Evolutionary conservation across 2,888 invertebrate genomes (phyloP).

Genomic region (Gibbula magus): DNA sequence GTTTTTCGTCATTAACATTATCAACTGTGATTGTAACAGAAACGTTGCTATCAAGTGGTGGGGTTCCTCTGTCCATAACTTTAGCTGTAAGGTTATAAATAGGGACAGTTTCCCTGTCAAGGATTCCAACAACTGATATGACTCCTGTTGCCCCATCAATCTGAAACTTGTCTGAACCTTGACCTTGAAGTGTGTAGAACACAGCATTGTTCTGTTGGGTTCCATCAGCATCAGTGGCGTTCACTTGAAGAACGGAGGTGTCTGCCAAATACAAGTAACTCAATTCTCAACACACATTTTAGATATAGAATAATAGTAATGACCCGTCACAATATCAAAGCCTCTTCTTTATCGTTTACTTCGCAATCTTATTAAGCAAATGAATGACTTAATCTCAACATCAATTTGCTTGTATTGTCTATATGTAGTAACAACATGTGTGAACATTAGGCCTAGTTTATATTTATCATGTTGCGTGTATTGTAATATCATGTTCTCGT

Average conservation of each 20-base stretch:
- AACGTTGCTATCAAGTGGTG: background rate
- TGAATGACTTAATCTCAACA: too few relatives aligned
- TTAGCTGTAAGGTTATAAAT: slow-evolving; percentile 35
- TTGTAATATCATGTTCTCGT: too few relatives aligned
- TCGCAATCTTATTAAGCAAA: too few relatives aligned
- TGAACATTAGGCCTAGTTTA: too few relatives aligned
- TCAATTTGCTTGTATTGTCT: too few relatives aligned
- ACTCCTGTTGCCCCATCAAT: slow-evolving; percentile 39
- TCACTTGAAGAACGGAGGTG: background rate
- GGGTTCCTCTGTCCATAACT: slow-evolving; percentile 39
- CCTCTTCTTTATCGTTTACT: too few relatives aligned
- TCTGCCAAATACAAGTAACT: too few relatives aligned
- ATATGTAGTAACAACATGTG: too few relatives aligned
- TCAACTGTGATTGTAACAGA: slow-evolving; percentile 6
- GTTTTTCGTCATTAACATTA: slow-evolving; percentile 31
- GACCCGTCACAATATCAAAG: too few relatives aligned
- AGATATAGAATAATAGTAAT: too few relatives aligned
- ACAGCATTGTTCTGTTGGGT: slow-evolving; percentile 14
- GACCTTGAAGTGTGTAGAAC: slow-evolving; percentile 3
- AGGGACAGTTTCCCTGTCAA: slow-evolving; percentile 38
- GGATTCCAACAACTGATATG: slow-evolving; percentile 26
- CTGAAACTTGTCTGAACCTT: slow-evolving; percentile 32
- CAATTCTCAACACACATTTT: too few relatives aligned
- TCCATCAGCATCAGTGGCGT: background rate
- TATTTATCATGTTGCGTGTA: too few relatives aligned